Evolutionary conservation across 1,140 invertebrate genomes (phyloP), one percentile per base, ranked within the genome.

Genomic region (Hestina assimilis): DNA sequence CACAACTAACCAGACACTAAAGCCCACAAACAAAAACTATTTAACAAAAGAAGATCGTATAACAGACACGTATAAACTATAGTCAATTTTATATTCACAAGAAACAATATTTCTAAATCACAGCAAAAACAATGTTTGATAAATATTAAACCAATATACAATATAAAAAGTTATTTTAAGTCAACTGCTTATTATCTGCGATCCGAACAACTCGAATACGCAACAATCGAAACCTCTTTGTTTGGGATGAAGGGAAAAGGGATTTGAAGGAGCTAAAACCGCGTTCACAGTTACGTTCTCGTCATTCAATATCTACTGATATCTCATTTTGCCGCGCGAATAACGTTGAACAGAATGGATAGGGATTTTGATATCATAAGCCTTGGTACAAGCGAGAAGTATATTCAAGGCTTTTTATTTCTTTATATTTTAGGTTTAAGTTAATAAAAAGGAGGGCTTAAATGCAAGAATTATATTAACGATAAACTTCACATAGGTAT

Each of bases 281-380:
- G 59, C 66, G 63, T 63, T 70, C 65, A 66, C 72, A 66, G 73
- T 66, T 62, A 66, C 65, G 65, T 56, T 63, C 63, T 65, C 72
- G 73, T 79, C 77, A 81, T 82, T 82, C 81, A 84, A 84, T 84
- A 84, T 73, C 75, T 65, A 79, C 68, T 81, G 81, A 84, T 84
- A 84, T 84, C 81, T 79, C 71, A 81, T 84, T 84, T 84, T 82
- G 75, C 75, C 75, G 72, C 74, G 74, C 72, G 74, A 79, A 70
- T 75, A 69, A 68, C 71, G 56, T 42, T 54, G 73, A 72, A 71
- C 66, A 74, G 70, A 72, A 73, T 67, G 74, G 69, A 69, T 76
- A 71, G 70, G 54, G 40, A 45, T 46, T 58, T 41, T 24, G 51
- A 31, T 12, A 53, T 48, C 50, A 33, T 57, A 3, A 11, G n/a